Percentiles rank a stretch among this genome's conserved stretches.
These are phyloP conservation scores for Entomobrya multifasciata DNA, from an alignment of 2,888 invertebrate genomes.

Conservation along the genomic window DNA sequence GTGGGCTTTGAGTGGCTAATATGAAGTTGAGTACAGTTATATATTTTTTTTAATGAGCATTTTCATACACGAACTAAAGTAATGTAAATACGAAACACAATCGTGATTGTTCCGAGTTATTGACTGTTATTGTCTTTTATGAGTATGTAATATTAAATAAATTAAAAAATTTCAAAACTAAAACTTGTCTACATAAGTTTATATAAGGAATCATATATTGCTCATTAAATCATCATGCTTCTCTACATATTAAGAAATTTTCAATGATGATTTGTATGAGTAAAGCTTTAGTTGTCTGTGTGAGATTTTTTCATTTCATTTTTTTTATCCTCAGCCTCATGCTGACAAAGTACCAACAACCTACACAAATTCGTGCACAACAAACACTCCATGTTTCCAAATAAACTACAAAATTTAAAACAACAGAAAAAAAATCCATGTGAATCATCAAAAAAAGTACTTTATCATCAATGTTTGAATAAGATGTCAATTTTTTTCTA, in stretches of 20 bases:
- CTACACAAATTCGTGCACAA: conserved; percentile 58
- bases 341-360: conserved; percentile 62
- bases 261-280: conserved; percentile 34
- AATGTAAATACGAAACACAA: too few relatives aligned
- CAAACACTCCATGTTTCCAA: conserved; percentile 3
- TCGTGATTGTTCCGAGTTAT: conserved; percentile 7
- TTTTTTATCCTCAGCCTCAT: conserved; percentile 29
- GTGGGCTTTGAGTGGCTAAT: too few relatives aligned
- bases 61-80: too few relatives aligned
- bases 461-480: conserved; percentile 26
- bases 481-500: conserved; percentile 46
- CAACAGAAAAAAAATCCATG: conserved; percentile 31
- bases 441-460: conserved; percentile 39
- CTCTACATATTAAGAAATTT: conserved; percentile 40
- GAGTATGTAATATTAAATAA: background rate
- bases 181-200: conserved; percentile 52
- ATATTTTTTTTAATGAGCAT: too few relatives aligned
- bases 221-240: conserved; percentile 61
- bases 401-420: conserved; percentile 46
- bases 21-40: too few relatives aligned
- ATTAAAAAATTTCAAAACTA: conserved; percentile 10
- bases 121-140: conserved; percentile 8
- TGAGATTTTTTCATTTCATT: too few relatives aligned
- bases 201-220: conserved; percentile 37
- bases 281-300: too few relatives aligned